Evolutionary conservation across 2,113 vertebrate species (phyloP).

Genomic region (Xenopus borealis): DNA sequence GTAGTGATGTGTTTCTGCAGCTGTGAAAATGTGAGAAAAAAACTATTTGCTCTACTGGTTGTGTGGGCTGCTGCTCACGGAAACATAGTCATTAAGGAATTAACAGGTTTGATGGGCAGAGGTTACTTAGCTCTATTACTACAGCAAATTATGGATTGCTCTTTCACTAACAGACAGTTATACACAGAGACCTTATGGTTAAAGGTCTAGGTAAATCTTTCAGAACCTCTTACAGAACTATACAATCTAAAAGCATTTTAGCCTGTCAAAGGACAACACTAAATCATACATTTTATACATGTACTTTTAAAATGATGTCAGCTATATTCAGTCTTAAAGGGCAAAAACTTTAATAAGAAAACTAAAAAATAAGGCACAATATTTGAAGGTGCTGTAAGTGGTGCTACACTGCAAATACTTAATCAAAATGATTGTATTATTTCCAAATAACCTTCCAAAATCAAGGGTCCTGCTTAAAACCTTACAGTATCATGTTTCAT

Average conservation of each 20-base stretch:
- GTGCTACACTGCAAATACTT: too few species aligned
- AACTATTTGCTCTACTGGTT: too few species aligned
- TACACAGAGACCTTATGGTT: background rate
- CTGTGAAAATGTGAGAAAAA: too few species aligned
- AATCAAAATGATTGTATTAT: background rate
- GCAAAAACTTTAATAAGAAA: background rate
- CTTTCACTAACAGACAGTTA: background rate
- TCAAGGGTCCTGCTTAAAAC: too few species aligned
- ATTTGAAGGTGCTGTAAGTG: too few species aligned
- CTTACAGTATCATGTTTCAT: too few species aligned
- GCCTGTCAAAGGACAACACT: background rate
- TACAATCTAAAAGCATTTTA: background rate
- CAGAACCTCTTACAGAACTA: background rate
- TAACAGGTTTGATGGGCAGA: background rate
- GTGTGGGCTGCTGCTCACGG: background rate
- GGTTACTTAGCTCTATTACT: background rate
- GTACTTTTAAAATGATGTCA: background rate
- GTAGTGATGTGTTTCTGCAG: too few species aligned
- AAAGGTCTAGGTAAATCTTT: background rate
- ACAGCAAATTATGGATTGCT: background rate
- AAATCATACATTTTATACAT: background rate
- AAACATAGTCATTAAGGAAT: background rate
- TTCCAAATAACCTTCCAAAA: too few species aligned
- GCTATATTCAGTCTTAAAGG: background rate
- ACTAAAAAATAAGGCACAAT: background rate